Evolutionary conservation across 1,140 invertebrate species (phyloP), one percentile per base, ranked within the genome.

Genomic region (Drosophila ficusphila): DNA sequence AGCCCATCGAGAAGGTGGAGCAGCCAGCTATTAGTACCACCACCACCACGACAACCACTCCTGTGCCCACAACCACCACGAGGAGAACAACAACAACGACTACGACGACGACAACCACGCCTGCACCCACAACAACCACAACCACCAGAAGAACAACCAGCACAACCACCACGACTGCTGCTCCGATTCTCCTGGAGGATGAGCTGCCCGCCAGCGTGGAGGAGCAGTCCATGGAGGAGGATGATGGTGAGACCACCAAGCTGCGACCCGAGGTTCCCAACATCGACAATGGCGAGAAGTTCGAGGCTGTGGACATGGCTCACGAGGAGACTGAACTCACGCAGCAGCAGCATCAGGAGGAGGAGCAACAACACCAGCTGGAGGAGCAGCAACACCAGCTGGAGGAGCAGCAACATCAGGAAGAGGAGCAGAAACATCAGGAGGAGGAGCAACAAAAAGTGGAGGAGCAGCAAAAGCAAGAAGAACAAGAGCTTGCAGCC

Each of bases 1-100:
- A 83, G 31, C 82, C 90, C 12, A 79, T 90, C 36, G 86, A 92
- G 56, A 67, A 91, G 38, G 89, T 83, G 58, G 83, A 92, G n/a
- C 70, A 73, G 44, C 73, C 79, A 46, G 57, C 56, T 42, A 92
- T 92, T 82, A 92, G 92, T 1, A 75, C 61, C 12, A 68, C 48
- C 39, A 85, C 64, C 3, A 65, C 83, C 0, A 65, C 81, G 0
- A 64, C 68, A 8, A 58, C 67, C 2, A 54, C 62, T 18, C 36
- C 70, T 14, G 57, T 34, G 2, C 71, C 79, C 16, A 69, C 52
- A 4, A 67, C 56, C 4, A 70, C 79, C 11, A 68, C 64, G 5
- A 72, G 60, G 1, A 52, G 53, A 7, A 60, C 57, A 3, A 65
- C 68, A 18, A 64, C 57, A 0, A 69, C 75, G 4, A 53, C 74